phyloP scores from a whole-genome alignment of 2,888 invertebrate genomes.

The Eustalomyia histrio region DNA sequence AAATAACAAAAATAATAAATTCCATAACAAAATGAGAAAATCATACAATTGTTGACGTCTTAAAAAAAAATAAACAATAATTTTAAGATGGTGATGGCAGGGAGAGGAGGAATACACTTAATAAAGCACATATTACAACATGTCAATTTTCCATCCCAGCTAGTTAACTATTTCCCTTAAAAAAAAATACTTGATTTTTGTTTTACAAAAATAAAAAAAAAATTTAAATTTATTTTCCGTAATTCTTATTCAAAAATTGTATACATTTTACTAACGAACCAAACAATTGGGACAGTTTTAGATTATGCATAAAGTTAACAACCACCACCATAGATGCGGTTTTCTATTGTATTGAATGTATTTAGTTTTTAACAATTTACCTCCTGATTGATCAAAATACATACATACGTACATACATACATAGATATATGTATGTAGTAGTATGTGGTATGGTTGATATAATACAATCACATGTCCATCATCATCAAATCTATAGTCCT shows the following conservation, averaged over 20 bases:
- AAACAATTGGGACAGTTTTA: constrained; percentile 53
- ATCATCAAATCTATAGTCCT: constrained; percentile 44
- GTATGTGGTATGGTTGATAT: not conserved
- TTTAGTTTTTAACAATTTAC: not conserved
- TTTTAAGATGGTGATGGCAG: not conserved
- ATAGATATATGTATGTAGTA: too few species aligned
- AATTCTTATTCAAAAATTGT: constrained; percentile 57
- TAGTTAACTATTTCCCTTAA: constrained; percentile 34
- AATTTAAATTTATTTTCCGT: not conserved
- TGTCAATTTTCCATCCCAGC: constrained; percentile 45
- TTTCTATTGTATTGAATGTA: not conserved
- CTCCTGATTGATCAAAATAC: not conserved
- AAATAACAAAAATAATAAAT: constrained; percentile 19
- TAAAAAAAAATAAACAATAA: not conserved
- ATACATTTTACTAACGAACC: constrained; percentile 62
- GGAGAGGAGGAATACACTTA: too few species aligned
- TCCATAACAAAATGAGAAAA: constrained; percentile 1
- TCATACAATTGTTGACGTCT: constrained; percentile 10
- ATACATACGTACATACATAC: too few species aligned
- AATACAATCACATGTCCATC: constrained; percentile 54
- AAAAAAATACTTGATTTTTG: constrained; percentile 27
- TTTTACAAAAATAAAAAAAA: constrained; percentile 6
- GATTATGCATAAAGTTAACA: constrained; percentile 52
- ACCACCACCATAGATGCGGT: constrained; percentile 54
- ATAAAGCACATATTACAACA: constrained; percentile 37